Evolutionary conservation across 2,888 invertebrate genomes (phyloP).

Genomic region (Encarsia formosa): DNA sequence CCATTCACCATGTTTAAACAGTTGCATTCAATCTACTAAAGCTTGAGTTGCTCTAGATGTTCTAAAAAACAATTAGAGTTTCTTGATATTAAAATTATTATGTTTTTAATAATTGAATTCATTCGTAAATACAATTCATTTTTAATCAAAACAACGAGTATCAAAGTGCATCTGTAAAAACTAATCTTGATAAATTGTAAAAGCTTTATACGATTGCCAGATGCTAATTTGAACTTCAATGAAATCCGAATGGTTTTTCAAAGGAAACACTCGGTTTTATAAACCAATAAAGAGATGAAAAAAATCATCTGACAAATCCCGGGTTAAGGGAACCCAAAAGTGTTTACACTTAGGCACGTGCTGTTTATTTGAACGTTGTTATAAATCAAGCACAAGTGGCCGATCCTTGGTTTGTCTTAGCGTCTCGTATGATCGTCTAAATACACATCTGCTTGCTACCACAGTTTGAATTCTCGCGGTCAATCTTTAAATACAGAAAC

Average conservation of each 20-base stretch:
- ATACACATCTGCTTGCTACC: slow-evolving; percentile 27
- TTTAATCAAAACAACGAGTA: slow-evolving; percentile 2
- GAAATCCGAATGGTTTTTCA: no score
- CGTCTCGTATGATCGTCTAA: slow-evolving; percentile 1
- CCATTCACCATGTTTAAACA: slow-evolving; percentile 44
- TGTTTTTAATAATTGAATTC: no score
- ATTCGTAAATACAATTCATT: no score
- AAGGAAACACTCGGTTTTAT: no score
- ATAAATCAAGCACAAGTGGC: slow-evolving; percentile 43
- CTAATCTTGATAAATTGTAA: no score
- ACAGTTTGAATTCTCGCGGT: slow-evolving; percentile 6
- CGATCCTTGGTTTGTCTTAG: slow-evolving; percentile 22
- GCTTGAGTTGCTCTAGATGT: slow-evolving; percentile 27
- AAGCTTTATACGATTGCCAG: no score
- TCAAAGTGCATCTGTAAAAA: no score
- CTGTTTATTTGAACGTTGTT: slow-evolving; percentile 40
- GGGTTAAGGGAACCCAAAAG: slow-evolving; percentile 32
- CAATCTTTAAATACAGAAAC: slow-evolving; percentile 10
- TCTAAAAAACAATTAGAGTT: no score
- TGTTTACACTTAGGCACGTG: slow-evolving; percentile 42
- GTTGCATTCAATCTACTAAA: slow-evolving; percentile 30
- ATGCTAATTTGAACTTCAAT: no score
- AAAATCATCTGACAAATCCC: slow-evolving; percentile 27
- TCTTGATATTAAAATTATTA: no score
- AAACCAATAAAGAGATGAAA: slow-evolving; percentile 27